Evolutionary conservation across 2,113 vertebrate genomes (phyloP).

Genomic region (Brachyistius frenatus): DNA sequence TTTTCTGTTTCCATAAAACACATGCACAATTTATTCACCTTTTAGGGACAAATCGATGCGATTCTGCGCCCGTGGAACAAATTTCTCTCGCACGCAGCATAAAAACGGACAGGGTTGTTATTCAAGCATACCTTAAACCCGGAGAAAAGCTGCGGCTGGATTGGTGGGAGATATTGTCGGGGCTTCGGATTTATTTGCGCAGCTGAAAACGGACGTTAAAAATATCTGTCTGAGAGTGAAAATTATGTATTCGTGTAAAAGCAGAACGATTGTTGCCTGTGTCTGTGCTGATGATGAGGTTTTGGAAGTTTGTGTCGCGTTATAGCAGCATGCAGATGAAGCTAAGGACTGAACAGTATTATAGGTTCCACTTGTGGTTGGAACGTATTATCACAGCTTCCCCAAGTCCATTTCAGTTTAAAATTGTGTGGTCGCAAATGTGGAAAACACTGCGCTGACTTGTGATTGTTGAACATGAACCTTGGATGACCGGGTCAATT

Average conservation of each 20-base stretch:
- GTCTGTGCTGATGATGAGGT: neutral
- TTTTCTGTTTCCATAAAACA: constrained; percentile 78
- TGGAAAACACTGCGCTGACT: too few relatives aligned
- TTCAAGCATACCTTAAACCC: constrained; percentile 69
- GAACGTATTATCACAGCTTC: too few relatives aligned
- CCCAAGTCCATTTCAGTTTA: too few relatives aligned
- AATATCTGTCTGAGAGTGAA: too few relatives aligned
- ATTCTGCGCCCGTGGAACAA: constrained; percentile 37
- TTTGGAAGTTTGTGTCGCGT: neutral
- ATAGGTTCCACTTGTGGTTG: too few relatives aligned
- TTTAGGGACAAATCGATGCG: constrained; percentile 70
- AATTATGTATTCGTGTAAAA: neutral
- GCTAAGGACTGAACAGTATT: neutral
- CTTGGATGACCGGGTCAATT: too few relatives aligned
- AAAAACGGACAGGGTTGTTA: constrained; percentile 65
- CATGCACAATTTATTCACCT: constrained; percentile 73
- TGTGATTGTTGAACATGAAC: too few relatives aligned
- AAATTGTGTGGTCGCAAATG: too few relatives aligned
- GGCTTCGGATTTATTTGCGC: constrained; percentile 34
- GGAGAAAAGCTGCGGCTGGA: constrained; percentile 24
- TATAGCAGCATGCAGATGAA: neutral
- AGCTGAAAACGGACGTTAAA: neutral
- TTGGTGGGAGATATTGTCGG: neutral
- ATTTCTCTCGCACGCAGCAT: constrained; percentile 40
- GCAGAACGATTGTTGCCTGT: neutral